Base-by-base conservation (phyloP, 1,140 invertebrate species). In the Calliopsis andreniformis region DNA sequence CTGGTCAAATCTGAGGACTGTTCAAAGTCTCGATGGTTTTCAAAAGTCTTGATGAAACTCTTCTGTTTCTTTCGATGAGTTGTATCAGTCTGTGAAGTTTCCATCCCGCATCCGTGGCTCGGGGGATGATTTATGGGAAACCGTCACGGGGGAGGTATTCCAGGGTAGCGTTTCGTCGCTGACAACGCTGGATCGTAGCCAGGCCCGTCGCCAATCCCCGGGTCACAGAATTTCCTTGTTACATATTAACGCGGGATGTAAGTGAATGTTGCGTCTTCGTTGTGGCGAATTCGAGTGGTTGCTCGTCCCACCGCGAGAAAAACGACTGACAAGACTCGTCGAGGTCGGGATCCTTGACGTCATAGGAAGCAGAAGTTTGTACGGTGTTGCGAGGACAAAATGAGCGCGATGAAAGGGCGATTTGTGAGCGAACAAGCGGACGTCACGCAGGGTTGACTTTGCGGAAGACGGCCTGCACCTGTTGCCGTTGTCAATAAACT, bases 121-220 rank as follows among this genome's bases (percentile, higher is more conserved):
- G 59, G 55, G 20, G 47, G 75, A 55, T 85, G 86, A 86, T 86
- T 86, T 79, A 84, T 76, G 62, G 35, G 63, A 28, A 56, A 51
- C 49, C 56, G 39, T 71, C 53, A 62, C 23, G 39, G 53, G 51
- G 78, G 64, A 81, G 25, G 59, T 35, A 45, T 30, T 20, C 35
- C n/a, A 16, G 42, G 8, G 23, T 35, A 66, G 35, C 42, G 58
- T 23, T 55, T 71, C 67, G 66, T n/a, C 30, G 62, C 51, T 69
- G 59, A 66, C 61, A 58, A 61, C 45, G 56, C 86, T 87, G 87
- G 85, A 84, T 47, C 39, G 28, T 20, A 43, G 86, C 86, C 86
- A 87, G 73, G 53, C 63, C 77, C 79, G 72, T 78, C 80, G 81
- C 84, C 86, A 82, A 85, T 79, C 69, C 39, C 67, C 45, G 14